Percentiles rank a stretch among this genome's conserved stretches.
These are phyloP conservation scores for Sebastes taczanowskii DNA, from an alignment of 2,797 vertebrate species.

Conservation along the genomic window DNA sequence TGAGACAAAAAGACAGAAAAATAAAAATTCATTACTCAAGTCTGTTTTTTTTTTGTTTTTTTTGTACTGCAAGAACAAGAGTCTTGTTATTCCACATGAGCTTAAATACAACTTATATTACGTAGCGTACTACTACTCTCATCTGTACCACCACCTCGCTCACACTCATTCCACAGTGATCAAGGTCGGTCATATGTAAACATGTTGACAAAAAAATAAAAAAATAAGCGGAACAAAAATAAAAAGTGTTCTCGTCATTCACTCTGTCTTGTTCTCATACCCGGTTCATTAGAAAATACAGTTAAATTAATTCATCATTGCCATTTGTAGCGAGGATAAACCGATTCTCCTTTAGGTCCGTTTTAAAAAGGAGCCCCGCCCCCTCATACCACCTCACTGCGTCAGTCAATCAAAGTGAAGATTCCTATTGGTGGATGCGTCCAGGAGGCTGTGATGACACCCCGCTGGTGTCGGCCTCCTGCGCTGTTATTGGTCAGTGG, in stretches of 20 bases:
- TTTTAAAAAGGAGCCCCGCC: slow-evolving; percentile 39
- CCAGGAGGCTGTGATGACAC: slow-evolving; percentile 40
- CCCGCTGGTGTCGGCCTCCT: slow-evolving; percentile 22
- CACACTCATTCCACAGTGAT: slow-evolving; percentile 86
- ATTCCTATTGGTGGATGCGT: slow-evolving; percentile 45
- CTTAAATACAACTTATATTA: slow-evolving; percentile 82
- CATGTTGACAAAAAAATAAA: slow-evolving; percentile 81
- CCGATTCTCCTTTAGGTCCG: slow-evolving; percentile 57
- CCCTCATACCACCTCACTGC: slow-evolving; percentile 12
- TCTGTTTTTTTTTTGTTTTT: slow-evolving; percentile 41
- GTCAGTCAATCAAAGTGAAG: slow-evolving; percentile 39
- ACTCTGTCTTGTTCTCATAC: slow-evolving; percentile 68
- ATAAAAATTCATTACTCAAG: slow-evolving; percentile 55
- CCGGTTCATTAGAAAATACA: slow-evolving; percentile 70
- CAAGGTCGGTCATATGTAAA: slow-evolving; percentile 87
- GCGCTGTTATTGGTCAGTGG: slow-evolving; percentile 87
- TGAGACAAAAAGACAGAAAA: slow-evolving; percentile 66
- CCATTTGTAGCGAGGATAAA: slow-evolving; percentile 47
- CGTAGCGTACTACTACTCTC: slow-evolving; percentile 65
- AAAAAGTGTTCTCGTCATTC: slow-evolving; percentile 64
- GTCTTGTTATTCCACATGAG: slow-evolving; percentile 64
- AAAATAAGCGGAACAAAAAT: slow-evolving; percentile 60
- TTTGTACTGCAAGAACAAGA: slow-evolving; percentile 67
- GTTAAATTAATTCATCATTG: slow-evolving; percentile 62
- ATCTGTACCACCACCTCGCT: slow-evolving; percentile 56